Conservation (phyloP, 35 echinoderm and acorn worm species). For the Eucidaris tribuloides region DNA sequence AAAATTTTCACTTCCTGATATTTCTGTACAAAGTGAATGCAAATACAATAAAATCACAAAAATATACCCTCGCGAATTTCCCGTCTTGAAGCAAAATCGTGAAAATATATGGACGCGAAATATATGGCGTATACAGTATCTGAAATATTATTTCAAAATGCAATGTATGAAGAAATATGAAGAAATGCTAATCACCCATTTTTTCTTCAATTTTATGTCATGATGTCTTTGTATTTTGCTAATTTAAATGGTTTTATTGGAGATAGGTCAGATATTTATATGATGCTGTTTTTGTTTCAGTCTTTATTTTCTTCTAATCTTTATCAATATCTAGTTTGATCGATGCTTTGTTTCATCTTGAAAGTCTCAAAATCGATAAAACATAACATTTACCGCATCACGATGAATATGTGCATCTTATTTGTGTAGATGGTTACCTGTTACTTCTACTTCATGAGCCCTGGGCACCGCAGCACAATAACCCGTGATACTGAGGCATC, state of each 20-base stretch:
- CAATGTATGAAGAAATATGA: too few relatives aligned
- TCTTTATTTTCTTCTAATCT: not conserved
- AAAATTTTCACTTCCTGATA: too few relatives aligned
- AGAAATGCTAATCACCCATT: too few relatives aligned
- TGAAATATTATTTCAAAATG: too few relatives aligned
- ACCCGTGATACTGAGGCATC: slow-evolving; percentile 73
- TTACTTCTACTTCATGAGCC: slow-evolving; percentile 75
- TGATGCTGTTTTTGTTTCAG: not conserved
- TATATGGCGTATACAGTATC: too few relatives aligned
- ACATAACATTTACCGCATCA: not conserved
- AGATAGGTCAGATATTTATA: not conserved
- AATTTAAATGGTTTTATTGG: not conserved
- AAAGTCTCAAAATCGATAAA: not conserved
- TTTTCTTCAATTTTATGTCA: too few relatives aligned
- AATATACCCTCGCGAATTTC: too few relatives aligned
- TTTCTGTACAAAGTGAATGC: too few relatives aligned
- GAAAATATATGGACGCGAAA: too few relatives aligned
- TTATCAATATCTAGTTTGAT: not conserved
- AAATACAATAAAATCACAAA: too few relatives aligned
- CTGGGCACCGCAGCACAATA: slow-evolving; percentile 64
- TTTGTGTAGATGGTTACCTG: slow-evolving; percentile 27
- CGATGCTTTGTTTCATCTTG: not conserved
- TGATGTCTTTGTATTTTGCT: too few relatives aligned
- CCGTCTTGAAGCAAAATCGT: too few relatives aligned
- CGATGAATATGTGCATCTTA: not conserved